Percentiles rank a stretch among this genome's conserved stretches.
Evolutionary conservation across 1,140 invertebrate genomes (phyloP).

Genomic region (Macrostomum lignano): DNA sequence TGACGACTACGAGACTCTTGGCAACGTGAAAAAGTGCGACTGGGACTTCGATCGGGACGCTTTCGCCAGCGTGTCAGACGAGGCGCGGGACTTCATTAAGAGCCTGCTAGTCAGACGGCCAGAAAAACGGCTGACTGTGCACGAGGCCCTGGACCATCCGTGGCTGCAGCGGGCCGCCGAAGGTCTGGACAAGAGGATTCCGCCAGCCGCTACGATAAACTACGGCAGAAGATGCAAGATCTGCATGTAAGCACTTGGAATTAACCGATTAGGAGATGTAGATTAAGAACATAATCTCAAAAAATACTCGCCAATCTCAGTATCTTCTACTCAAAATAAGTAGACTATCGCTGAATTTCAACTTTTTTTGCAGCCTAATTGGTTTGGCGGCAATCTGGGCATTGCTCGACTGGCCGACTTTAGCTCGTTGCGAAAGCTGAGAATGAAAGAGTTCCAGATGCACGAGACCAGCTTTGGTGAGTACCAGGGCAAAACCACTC

Average conservation of each 20-base stretch:
- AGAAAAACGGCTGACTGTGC: constrained; percentile 79
- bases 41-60: constrained; percentile 94
- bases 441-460: constrained; percentile 81
- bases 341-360: too few species aligned
- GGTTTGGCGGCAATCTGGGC: too few species aligned
- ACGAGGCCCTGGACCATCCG: constrained; percentile 71
- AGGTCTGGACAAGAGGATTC: constrained; percentile 37
- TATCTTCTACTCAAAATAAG: too few species aligned
- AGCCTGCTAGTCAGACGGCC: constrained; percentile 68
- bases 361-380: too few species aligned
- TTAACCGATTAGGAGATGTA: too few species aligned
- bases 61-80: constrained; percentile 54
- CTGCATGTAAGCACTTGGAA: constrained; percentile 27
- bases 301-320: too few species aligned
- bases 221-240: constrained; percentile 51
- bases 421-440: constrained; percentile 70
- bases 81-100: constrained; percentile 88
- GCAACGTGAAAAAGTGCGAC: constrained; percentile 86
- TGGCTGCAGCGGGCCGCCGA: constrained; percentile 48
- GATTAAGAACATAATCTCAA: too few species aligned
- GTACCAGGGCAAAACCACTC: too few species aligned
- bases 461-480: constrained; percentile 71
- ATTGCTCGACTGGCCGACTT: constrained; percentile 86
- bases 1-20: constrained; percentile 83
- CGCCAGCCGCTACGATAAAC: constrained; percentile 49